Evolutionary conservation across 2,797 vertebrate species (phyloP).

Genomic region (Channallabes apus): DNA sequence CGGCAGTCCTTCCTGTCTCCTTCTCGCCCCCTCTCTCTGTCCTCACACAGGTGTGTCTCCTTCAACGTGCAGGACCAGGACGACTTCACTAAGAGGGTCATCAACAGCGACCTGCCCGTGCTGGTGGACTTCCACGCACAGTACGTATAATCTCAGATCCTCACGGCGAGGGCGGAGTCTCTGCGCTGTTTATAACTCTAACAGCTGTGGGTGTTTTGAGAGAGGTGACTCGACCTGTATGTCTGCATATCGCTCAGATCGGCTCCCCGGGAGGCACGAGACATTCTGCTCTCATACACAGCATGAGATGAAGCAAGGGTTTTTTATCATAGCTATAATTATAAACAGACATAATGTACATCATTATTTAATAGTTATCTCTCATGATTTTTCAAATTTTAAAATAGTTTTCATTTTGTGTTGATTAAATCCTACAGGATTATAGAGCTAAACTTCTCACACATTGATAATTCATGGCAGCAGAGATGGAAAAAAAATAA

Average conservation of each 20-base stretch:
- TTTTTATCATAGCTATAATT: background rate
- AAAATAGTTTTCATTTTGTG: too few species aligned
- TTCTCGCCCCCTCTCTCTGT: slow-evolving; percentile 61
- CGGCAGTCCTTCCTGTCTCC: slow-evolving; percentile 58
- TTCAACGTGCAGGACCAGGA: slow-evolving; percentile 91
- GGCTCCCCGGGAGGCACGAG: background rate
- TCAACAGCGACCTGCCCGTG: slow-evolving; percentile 87
- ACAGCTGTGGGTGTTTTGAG: background rate
- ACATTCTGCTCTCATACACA: too few species aligned
- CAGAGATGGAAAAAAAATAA: too few species aligned
- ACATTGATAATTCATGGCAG: too few species aligned
- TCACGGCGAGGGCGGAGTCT: background rate
- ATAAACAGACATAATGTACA: too few species aligned
- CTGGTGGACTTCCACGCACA: slow-evolving; percentile 94
- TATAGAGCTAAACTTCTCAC: too few species aligned
- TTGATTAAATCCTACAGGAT: too few species aligned
- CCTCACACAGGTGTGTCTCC: slow-evolving; percentile 67
- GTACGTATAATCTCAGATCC: slow-evolving; percentile 65
- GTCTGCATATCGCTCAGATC: background rate
- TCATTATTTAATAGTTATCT: too few species aligned
- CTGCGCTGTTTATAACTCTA: background rate
- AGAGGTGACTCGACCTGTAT: background rate
- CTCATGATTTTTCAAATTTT: too few species aligned
- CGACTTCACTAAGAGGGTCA: slow-evolving; percentile 90
- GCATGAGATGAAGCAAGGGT: background rate